phyloP scores from a whole-genome alignment of 37 sponge, comb jelly and placozoan genomes.

The Beroe ovata region DNA sequence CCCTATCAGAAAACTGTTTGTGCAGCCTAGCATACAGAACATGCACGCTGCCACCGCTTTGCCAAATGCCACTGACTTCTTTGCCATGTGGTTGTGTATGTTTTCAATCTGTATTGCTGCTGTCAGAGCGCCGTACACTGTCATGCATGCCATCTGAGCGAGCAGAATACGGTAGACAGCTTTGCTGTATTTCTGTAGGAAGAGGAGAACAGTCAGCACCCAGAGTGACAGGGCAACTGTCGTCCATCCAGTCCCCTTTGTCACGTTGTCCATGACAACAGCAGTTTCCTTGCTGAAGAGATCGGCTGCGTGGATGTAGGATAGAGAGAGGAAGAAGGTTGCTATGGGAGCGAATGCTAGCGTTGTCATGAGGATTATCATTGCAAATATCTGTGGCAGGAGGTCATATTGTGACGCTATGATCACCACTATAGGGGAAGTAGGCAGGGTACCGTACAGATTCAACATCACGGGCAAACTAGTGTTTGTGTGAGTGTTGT shows the following conservation, averaged over 20 bases:
- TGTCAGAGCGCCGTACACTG: neutral
- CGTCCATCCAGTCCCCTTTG: neutral
- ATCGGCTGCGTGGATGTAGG: neutral
- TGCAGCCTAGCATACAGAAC: neutral
- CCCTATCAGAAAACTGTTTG: neutral
- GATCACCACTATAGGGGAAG: constrained; percentile 51
- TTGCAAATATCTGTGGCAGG: constrained; percentile 9
- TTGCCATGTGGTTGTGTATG: neutral
- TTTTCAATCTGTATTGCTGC: neutral
- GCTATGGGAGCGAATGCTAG: constrained; percentile 38
- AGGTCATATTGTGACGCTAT: constrained; percentile 34
- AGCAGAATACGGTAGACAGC: neutral
- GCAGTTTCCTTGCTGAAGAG: constrained; percentile 12
- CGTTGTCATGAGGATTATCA: constrained; percentile 22
- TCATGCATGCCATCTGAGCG: neutral
- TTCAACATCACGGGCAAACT: constrained; percentile 2
- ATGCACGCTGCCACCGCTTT: constrained; percentile 14
- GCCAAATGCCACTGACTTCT: constrained; percentile 4
- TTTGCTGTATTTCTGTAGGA: neutral
- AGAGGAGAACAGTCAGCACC: constrained; percentile 27
- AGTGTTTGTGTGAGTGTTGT: neutral
- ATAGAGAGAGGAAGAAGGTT: constrained; percentile 40
- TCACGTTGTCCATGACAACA: neutral
- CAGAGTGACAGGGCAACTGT: constrained; percentile 21
- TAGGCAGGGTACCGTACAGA: constrained; percentile 49